Conservation (phyloP, 1,140 invertebrate species). For the Tachypleus tridentatus region DNA sequence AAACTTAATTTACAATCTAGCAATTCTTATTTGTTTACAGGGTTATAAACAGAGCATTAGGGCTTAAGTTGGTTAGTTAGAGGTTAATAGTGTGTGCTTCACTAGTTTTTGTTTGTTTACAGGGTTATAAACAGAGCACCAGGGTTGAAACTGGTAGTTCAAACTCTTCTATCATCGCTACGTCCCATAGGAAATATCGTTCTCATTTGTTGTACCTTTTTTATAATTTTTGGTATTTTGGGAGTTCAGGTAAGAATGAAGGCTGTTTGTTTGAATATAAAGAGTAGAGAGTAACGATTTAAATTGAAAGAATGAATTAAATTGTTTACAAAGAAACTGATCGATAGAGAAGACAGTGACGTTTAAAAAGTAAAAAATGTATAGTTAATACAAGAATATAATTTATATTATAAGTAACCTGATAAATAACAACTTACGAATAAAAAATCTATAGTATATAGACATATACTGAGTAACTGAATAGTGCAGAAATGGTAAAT, state of each 20-base stretch:
- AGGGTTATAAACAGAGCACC: constrained; percentile 96
- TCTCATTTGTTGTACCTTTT: constrained; percentile 98
- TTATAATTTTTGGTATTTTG: constrained; percentile 98
- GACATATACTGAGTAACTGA: too few relatives aligned
- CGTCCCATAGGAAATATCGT: constrained; percentile 99
- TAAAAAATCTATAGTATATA: too few relatives aligned
- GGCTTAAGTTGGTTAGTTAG: constrained; percentile 40
- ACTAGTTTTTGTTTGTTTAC: constrained; percentile 10
- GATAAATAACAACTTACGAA: too few relatives aligned
- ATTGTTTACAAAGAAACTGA: too few relatives aligned
- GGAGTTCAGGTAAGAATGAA: constrained; percentile 68
- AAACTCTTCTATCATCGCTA: constrained; percentile 95
- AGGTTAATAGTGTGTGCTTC: background rate
- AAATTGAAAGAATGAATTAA: too few relatives aligned
- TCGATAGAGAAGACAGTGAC: too few relatives aligned
- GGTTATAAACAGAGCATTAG: constrained; percentile 97
- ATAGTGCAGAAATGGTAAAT: too few relatives aligned
- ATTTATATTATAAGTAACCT: too few relatives aligned
- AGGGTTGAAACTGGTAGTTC: constrained; percentile 95
- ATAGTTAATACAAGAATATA: too few relatives aligned
- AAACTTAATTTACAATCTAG: background rate
- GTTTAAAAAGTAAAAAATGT: too few relatives aligned
- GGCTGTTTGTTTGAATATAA: background rate
- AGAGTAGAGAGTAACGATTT: too few relatives aligned
- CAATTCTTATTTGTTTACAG: constrained; percentile 28